phyloP scores from a whole-genome alignment of 2,888 invertebrate genomes.

The Campoplex nolae region DNA sequence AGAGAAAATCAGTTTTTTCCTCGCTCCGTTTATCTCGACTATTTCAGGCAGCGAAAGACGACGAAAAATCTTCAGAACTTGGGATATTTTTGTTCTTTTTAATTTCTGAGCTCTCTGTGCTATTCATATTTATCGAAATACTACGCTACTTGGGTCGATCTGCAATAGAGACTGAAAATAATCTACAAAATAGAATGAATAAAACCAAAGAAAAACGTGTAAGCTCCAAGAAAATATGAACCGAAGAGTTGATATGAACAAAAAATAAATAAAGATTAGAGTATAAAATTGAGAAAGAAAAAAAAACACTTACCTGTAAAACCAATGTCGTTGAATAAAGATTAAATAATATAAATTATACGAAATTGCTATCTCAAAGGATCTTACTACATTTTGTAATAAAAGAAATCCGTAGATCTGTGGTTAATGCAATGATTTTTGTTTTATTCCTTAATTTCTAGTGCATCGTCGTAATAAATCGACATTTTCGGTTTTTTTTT shows the following conservation, averaged over 20 bases:
- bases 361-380: not conserved
- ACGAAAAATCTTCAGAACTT: not conserved
- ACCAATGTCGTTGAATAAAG: conserved; percentile 17
- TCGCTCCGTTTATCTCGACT: conserved; percentile 15
- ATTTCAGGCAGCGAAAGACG: conserved; percentile 7
- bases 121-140: conserved; percentile 12
- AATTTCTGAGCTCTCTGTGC: conserved; percentile 15
- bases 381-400: conserved; percentile 17
- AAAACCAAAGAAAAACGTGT: not conserved
- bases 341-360: not conserved
- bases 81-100: conserved; percentile 1
- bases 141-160: not conserved
- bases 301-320: conserved; percentile 35
- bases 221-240: not conserved
- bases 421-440: conserved; percentile 49
- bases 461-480: conserved; percentile 54
- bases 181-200: conserved; percentile 3
- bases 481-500: conserved; percentile 44
- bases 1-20: conserved; percentile 5
- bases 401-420: conserved; percentile 25
- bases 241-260: not conserved
- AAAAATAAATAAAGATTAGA: not conserved
- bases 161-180: not conserved
- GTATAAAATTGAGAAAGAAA: not conserved
- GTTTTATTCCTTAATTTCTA: conserved; percentile 60